Evolutionary conservation across 2,113 vertebrate genomes (phyloP), one percentile per base, ranked within the genome.

Genomic region (Passerina amoena): DNA sequence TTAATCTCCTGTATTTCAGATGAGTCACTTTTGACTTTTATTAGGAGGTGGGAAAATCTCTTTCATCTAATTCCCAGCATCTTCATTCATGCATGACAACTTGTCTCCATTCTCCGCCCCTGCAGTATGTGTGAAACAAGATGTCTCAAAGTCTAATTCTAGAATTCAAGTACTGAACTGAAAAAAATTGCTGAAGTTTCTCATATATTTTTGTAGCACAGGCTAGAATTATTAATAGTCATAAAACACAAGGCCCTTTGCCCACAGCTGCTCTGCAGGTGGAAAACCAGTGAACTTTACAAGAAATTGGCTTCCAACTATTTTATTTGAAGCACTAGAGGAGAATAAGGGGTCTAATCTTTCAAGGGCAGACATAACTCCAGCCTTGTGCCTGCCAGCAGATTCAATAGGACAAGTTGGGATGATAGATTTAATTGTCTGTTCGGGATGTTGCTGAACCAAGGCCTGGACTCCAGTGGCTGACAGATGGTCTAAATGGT

Each of bases 11-110:
- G 84, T 66, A 59, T 94, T 98, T 96, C 94, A 94, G 77, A 97
- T 97, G 97, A 97, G 80, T 97, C 93, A 97, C 77, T 97, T 94
- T 70, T 97, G 94, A 97, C 87, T 97, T 97, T 96, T 95, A 97
- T 97, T 95, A 96, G 93, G 92, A 95, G 94, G 96, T 95, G 92
- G 88, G 88, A 95, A 97, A 97, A 82, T 76, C 82, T 97, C 93
- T 97, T 96, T 97, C 89, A 85, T 97, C 82, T 93, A 72, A 84
- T 94, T 89, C n/a, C 53, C 85, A 72, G 83, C 64, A 37, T 81
- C 42, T 96, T 97, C 96, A 94, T 96, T 97, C 95, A 96, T 86
- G 93, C 95, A 69, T 94, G 96, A 90, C 96, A 95, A 91, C 95
- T 96, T 92, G 81, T 96, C 93, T 97, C 94, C 91, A 69, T 92